Conservation (phyloP, 2,888 invertebrate genomes). For the Nasonia oneida region DNA sequence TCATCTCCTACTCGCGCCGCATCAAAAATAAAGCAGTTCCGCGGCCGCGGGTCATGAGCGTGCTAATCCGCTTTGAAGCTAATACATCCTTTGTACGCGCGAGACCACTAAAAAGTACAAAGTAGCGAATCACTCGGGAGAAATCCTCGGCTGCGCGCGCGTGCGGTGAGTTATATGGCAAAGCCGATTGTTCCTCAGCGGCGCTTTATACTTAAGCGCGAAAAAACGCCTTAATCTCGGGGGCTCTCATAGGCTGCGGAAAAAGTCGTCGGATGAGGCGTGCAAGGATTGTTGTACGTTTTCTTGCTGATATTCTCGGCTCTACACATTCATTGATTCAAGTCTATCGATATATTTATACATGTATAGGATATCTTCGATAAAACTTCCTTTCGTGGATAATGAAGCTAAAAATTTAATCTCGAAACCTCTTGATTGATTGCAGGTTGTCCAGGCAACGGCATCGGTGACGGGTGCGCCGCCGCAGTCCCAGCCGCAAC, state of each 20-base stretch:
- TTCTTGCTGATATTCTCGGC: background rate
- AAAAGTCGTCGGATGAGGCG: background rate
- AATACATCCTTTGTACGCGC: slow-evolving; percentile 30
- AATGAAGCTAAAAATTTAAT: background rate
- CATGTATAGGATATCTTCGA: background rate
- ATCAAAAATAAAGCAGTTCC: background rate
- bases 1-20: background rate
- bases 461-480: slow-evolving; percentile 56
- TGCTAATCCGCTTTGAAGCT: background rate
- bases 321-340: no score
- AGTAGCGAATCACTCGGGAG: slow-evolving; percentile 22
- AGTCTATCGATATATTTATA: no score
- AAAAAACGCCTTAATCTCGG: background rate
- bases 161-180: background rate
- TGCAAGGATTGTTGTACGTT: background rate
- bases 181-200: slow-evolving; percentile 27
- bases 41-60: background rate
- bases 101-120: slow-evolving; percentile 11
- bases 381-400: no score
- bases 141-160: background rate
- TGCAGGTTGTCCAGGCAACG: slow-evolving; percentile 63
- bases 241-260: background rate
- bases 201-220: background rate
- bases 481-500: slow-evolving; percentile 66
- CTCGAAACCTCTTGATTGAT: background rate